phyloP scores from a whole-genome alignment of 2,797 vertebrate species.

The Onychomys arenicola region DNA sequence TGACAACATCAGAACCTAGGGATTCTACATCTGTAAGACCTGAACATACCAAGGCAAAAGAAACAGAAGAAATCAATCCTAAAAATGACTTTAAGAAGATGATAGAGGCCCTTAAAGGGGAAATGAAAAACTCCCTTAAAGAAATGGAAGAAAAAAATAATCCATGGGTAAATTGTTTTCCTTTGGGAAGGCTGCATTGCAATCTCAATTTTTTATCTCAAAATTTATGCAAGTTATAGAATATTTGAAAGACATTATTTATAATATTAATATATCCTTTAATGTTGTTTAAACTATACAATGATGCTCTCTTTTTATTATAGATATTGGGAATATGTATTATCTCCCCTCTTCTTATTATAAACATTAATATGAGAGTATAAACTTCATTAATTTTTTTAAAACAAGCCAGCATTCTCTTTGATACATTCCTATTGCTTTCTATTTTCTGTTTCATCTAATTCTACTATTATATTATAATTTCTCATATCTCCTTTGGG shows the following conservation, averaged over 20 bases:
- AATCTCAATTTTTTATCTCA: neutral
- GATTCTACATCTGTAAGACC: no score
- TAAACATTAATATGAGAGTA: neutral
- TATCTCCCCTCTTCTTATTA: slow-evolving; percentile 22
- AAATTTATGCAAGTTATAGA: slow-evolving; percentile 1
- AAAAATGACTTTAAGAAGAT: no score
- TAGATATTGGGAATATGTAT: slow-evolving; percentile 24
- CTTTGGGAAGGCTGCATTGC: neutral
- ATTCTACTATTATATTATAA: slow-evolving; percentile 1
- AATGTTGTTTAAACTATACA: neutral
- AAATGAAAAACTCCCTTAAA: no score
- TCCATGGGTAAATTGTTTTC: neutral
- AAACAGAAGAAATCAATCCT: no score
- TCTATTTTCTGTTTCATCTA: neutral
- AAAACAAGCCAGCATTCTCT: neutral
- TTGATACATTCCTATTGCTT: slow-evolving; percentile 42
- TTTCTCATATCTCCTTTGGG: neutral
- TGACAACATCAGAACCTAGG: no score
- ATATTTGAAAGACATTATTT: slow-evolving; percentile 5
- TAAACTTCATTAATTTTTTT: neutral
- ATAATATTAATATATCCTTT: slow-evolving; percentile 9
- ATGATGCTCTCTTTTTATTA: neutral
- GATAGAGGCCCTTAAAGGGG: no score
- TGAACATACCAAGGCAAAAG: no score
- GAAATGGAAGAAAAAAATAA: neutral